Base-by-base conservation (phyloP, 2,113 vertebrate species). In the Colistium nudipinnis region DNA sequence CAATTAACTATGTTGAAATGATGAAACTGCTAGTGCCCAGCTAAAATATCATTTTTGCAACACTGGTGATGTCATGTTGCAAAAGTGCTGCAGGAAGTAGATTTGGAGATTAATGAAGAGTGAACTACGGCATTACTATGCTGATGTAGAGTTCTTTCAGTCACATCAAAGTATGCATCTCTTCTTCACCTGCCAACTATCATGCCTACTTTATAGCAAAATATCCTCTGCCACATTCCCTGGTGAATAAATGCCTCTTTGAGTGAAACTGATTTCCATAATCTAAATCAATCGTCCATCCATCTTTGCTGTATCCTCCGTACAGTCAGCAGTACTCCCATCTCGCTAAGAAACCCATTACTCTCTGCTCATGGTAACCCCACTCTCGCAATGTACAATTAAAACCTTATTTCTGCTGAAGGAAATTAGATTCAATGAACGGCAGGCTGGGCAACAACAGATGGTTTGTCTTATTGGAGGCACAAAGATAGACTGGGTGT, bases 361-460 rank as follows among this genome's bases (percentile, higher is more conserved):
- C 84, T 88, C 80, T 81, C 49, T 9, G 36, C 78, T 61, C 83
- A 17, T 47, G 4, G 31, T 85, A 77, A 82, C 85, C 75, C 75
- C 2, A 49, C 20, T 13, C 39, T 17, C 47, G 22, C 76, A 75
- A 82, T 66, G 64, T 74, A 92, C 90, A 91, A 92, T 91, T 92
- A 90, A 91, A 92, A 88, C 82, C 83, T 73, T 87, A 88, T 88
- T 87, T 81, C 75, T 87, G 82, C 78, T 71, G 84, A 78, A 86
- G 82, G 81, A 91, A 90, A 90, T 88, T 87, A 82, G 82, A 88
- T 91, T 90, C 92, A 92, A 91, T 90, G 90, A 93, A 91, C 77
- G 81, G 69, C 69, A 75, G 78, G 81, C 88, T 74, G 74, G 76
- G 90, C 78, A 82, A 85, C 85, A 90, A 91, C 90, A 93, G 90